Conservation (phyloP, 1,140 invertebrate species). For the Lepidurus arcticus region DNA sequence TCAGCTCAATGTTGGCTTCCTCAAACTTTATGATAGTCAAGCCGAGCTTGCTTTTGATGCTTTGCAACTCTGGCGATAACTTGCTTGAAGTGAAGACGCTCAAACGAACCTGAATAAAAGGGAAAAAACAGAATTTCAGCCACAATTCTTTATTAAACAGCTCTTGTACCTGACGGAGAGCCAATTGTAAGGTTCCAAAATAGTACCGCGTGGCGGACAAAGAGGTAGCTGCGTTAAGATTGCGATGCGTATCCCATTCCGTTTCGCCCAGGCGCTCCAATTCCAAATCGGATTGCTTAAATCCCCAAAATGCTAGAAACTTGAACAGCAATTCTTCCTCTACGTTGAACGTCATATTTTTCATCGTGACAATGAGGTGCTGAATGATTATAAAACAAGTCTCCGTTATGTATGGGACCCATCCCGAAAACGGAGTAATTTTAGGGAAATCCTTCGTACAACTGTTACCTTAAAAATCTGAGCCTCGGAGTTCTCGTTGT, state of each 20-base stretch:
- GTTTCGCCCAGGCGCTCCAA: constrained; percentile 60
- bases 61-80: constrained; percentile 63
- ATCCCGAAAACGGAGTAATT: background rate
- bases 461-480: constrained; percentile 61
- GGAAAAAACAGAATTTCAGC: constrained; percentile 26
- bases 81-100: constrained; percentile 80
- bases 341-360: constrained; percentile 74
- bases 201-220: constrained; percentile 79
- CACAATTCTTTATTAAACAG: background rate
- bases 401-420: background rate
- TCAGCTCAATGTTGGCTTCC: constrained; percentile 86
- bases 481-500: constrained; percentile 54
- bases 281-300: constrained; percentile 43
- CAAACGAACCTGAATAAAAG: constrained; percentile 58
- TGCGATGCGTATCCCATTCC: constrained; percentile 66
- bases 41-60: constrained; percentile 77
- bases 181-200: constrained; percentile 77
- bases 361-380: constrained; percentile 72
- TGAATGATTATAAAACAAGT: constrained; percentile 48
- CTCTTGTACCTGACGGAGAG: constrained; percentile 58
- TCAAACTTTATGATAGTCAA: constrained; percentile 87
- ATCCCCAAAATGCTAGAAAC: constrained; percentile 62
- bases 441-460: constrained; percentile 24
- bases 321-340: constrained; percentile 85
- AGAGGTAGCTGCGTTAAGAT: constrained; percentile 71